Percentiles rank a stretch among this genome's conserved stretches.
Evolutionary conservation across 1,140 invertebrate genomes (phyloP).

Genomic region (Drosophila nasuta): DNA sequence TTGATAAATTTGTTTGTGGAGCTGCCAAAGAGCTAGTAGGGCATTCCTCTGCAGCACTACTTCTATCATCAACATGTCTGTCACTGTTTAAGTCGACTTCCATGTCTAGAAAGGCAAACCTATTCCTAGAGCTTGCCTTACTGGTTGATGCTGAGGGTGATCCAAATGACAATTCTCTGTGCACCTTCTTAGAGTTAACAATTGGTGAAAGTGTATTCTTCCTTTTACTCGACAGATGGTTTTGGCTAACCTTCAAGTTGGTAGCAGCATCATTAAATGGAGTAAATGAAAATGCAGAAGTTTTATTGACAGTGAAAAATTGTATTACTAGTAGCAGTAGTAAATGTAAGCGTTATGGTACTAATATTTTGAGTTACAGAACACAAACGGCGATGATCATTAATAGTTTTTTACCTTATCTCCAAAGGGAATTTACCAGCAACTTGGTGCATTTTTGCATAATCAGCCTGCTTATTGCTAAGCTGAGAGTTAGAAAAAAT

Average conservation of each 20-base stretch:
- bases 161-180: not conserved
- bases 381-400: not conserved
- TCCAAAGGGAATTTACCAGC: conserved; percentile 16
- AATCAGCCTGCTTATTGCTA: conserved; percentile 24
- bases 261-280: conserved; percentile 10
- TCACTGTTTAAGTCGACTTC: no score
- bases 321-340: conserved; percentile 9
- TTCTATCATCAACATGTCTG: no score
- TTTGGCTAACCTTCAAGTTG: conserved; percentile 8
- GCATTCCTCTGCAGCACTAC: no score
- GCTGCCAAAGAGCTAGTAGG: no score
- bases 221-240: conserved; percentile 4
- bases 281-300: no score
- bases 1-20: no score
- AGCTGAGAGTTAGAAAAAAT: conserved; percentile 12
- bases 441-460: conserved; percentile 10
- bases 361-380: conserved; percentile 1
- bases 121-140: conserved; percentile 1
- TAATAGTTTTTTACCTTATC: conserved; percentile 11
- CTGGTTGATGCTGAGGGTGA: conserved; percentile 3
- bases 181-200: not conserved
- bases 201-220: conserved; percentile 4
- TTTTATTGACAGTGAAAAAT: not conserved
- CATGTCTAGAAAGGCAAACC: conserved; percentile 11
- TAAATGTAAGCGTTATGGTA: conserved; percentile 24